Conservation (phyloP, 2,888 invertebrate genomes). For the Hydrotaea cyrtoneurina region DNA sequence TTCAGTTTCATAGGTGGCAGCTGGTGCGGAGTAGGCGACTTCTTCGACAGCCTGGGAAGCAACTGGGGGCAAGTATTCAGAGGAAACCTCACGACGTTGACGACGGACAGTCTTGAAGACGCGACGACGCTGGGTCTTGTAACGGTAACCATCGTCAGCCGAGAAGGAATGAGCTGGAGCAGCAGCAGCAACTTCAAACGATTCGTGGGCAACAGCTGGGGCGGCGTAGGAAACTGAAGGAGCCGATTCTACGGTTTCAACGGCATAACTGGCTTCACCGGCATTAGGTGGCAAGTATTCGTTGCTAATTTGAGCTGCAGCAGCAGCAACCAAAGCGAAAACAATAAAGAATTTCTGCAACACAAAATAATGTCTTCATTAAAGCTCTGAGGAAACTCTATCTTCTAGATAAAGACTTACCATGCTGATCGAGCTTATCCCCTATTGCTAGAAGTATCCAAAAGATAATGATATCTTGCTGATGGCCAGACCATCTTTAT, state of each 20-base stretch:
- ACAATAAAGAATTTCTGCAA: conserved; percentile 76
- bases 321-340: conserved; percentile 75
- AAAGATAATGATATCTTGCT: conserved; percentile 75
- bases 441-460: conserved; percentile 73
- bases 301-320: conserved; percentile 76
- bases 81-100: conserved; percentile 74
- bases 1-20: conserved; percentile 60
- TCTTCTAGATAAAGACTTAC: neutral
- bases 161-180: conserved; percentile 74
- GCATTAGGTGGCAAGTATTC: conserved; percentile 73
- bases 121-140: conserved; percentile 70
- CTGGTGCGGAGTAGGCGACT: conserved; percentile 58
- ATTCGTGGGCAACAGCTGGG: conserved; percentile 52
- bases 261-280: no score
- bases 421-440: conserved; percentile 67
- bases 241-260: neutral
- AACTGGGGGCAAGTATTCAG: conserved; percentile 75
- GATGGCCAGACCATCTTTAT: conserved; percentile 71
- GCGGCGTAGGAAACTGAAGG: conserved; percentile 61
- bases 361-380: neutral
- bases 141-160: conserved; percentile 73
- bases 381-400: neutral
- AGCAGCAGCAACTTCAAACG: conserved; percentile 66
- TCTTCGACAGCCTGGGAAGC: conserved; percentile 59
- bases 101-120: conserved; percentile 70